Evolutionary conservation across 92 coral and sea anemone species (phyloP), one percentile per base, ranked within the genome.

Genomic region (Hydrozoanthus gracilis): DNA sequence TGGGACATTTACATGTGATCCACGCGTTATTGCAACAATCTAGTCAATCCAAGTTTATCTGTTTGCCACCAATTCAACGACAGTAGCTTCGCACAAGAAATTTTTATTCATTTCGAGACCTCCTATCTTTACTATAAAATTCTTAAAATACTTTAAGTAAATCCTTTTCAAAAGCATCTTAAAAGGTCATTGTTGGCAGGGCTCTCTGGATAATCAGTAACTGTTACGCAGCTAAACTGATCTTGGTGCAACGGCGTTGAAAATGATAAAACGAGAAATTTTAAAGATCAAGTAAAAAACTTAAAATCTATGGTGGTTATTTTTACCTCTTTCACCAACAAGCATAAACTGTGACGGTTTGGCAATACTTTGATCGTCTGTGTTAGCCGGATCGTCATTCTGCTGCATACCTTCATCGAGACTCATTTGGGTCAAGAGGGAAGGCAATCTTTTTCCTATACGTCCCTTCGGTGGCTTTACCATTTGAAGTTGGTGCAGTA

Each of bases 301-400:
- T 35, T 65, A 4, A 18, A 5, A 65, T 18, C 17, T 20, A 71
- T 4, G 8, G 8, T 44, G 45, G 45, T 4, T 6, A 27, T 5
- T 47, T 11, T 65, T 80, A 80, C 85, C 85, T 80, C 71, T 14
- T 79, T 80, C 20, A 46, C 62, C 85, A 17, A 80, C 46, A 18
- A 80, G 62, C 85, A 80, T 65, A 47, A 60, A 47, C 85, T 80
- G 85, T 11, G 49, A 48, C 2, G 75, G 55, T 35, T 66, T 65
- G 4, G 85, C 71, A 62, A 80, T 35, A 48, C 17, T 66, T 46
- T 80, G 77, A 46, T 72, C 77, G 35, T 72, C 77, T 45, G 52
- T 58, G 7, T 80, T 74, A n/a, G 17, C 75, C 3, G 85, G 85
- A 15, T 80, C 85, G 5, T 58, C 66, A 0, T 66, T 80, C 74